Evolutionary conservation across 2,888 invertebrate species (phyloP), one percentile per base, ranked within the genome.

Genomic region (Eueremaeus valkanovi): DNA sequence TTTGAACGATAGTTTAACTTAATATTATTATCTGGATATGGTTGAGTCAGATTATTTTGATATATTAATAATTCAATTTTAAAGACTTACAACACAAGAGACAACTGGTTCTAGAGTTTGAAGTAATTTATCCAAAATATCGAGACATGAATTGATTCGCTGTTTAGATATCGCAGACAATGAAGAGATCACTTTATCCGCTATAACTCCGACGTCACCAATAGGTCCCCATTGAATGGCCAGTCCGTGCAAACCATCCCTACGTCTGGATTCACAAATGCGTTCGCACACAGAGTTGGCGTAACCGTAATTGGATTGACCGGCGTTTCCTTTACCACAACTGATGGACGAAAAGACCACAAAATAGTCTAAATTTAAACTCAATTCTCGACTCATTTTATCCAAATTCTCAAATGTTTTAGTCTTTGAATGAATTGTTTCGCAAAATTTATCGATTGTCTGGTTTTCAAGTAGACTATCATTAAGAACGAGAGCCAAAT

Each of bases 171-270:
- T 97, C 78, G 98, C 98, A 79, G 98, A 91, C 81, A 93, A 92
- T 0, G 91, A 90, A 11, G 16, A 16, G 16, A 45, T 8, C 13
- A 16, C 42, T 8, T 3, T 45, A 18, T 45, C 42, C 2, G 42
- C 96, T 84, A 98, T 98, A 18, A 45, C 42, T 13, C 42, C 42
- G 2, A 45, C 98, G n/a, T n/a, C n/a, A n/a, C n/a, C n/a, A n/a
- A n/a, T n/a, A n/a, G n/a, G n/a, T n/a, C n/a, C n/a, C n/a, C 98
- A 99, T 85, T 99, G 98, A 81, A 99, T 93, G 55, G 97, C 95
- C 70, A 90, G 84, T 73, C 85, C 97, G 33, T 95, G 94, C 79
- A 94, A 87, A 63, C 95, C 93, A 81, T 89, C 90, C 55, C 86
- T 45, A 16, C 18, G 11, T 13, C 42, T 45, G 2, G 18, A 45